Evolutionary conservation across 2,888 invertebrate species (phyloP).

Genomic region (Cistogaster globosa): DNA sequence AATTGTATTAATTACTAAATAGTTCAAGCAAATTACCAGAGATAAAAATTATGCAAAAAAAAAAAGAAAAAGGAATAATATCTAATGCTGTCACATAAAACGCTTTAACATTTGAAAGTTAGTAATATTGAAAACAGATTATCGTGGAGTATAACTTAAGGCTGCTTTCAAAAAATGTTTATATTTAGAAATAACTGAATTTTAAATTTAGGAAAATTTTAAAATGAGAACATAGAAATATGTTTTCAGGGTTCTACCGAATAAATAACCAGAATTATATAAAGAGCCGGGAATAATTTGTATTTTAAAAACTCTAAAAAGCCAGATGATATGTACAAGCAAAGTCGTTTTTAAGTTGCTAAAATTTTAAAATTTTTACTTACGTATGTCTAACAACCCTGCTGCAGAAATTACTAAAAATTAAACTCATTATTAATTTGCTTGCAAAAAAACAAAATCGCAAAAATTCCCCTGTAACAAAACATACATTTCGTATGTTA

Average conservation of each 20-base stretch:
- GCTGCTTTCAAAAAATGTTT: background rate
- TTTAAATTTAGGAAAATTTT: no score
- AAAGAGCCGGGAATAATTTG: no score
- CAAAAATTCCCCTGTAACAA: background rate
- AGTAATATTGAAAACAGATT: background rate
- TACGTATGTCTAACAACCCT: background rate
- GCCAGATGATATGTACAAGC: no score
- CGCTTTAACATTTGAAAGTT: conserved; percentile 23
- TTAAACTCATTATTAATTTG: conserved; percentile 41
- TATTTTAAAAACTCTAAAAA: no score
- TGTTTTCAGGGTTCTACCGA: no score
- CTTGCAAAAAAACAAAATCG: conserved; percentile 4
- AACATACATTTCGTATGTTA: background rate
- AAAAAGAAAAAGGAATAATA: conserved; percentile 16
- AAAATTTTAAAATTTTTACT: no score
- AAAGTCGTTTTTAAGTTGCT: no score
- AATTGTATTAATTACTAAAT: conserved; percentile 68
- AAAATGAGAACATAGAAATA: no score
- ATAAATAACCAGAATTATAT: no score
- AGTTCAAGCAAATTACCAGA: conserved; percentile 16
- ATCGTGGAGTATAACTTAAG: background rate
- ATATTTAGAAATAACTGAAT: background rate
- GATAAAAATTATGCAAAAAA: conserved; percentile 36
- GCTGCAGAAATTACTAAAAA: conserved; percentile 15
- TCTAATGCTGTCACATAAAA: conserved; percentile 53